Evolutionary conservation across 2,113 vertebrate species (phyloP).

Genomic region (Sinocyclocheilus anophthalmus): DNA sequence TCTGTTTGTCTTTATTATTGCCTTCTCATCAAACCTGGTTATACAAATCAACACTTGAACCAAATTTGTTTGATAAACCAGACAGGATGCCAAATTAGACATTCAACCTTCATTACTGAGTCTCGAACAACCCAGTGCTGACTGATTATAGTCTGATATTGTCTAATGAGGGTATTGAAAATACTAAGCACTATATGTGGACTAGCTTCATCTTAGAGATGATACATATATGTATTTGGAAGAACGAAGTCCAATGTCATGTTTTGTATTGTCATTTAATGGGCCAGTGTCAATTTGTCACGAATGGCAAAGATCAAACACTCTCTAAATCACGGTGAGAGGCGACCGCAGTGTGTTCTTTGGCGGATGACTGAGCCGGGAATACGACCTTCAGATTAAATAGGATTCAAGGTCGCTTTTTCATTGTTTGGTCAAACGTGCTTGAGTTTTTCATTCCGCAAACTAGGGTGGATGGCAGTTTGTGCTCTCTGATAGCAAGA

Average conservation of each 20-base stretch:
- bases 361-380: conserved; percentile 15
- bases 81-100: background rate
- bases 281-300: conserved; percentile 55
- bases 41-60: background rate
- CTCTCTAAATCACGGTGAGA: conserved; percentile 44
- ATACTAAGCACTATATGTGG: conserved; percentile 72
- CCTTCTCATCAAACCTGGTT: background rate
- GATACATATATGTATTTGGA: conserved; percentile 53
- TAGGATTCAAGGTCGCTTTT: background rate
- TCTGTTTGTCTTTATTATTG: background rate
- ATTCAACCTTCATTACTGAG: background rate
- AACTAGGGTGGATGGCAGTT: background rate
- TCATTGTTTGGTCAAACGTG: conserved; percentile 19
- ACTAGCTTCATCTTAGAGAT: conserved; percentile 64
- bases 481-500: background rate
- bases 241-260: conserved; percentile 42
- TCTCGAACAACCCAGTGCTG: no score
- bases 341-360: conserved; percentile 57
- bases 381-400: conserved; percentile 24
- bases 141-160: conserved; percentile 74
- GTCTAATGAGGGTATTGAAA: conserved; percentile 73
- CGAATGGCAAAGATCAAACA: conserved; percentile 60
- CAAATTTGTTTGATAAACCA: background rate
- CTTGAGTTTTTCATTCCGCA: background rate
- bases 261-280: conserved; percentile 72